Conservation (phyloP, 2,888 invertebrate species). For the Hylaea fasciaria region DNA sequence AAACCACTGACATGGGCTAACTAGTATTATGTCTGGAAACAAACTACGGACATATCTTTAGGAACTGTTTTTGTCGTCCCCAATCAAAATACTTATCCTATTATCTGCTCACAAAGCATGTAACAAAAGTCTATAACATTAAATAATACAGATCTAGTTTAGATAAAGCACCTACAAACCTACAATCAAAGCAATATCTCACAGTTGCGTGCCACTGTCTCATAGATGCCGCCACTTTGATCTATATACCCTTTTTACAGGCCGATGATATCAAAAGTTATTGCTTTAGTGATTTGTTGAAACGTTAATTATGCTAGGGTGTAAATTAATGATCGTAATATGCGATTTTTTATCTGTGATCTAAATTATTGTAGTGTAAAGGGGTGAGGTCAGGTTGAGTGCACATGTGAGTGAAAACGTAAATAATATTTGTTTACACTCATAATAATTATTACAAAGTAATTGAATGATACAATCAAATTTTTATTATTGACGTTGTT, state of each 20-base stretch:
- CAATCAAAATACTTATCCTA: too few species aligned
- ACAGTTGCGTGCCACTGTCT: slow-evolving; percentile 56
- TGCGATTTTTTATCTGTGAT: slow-evolving; percentile 61
- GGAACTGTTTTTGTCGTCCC: too few species aligned
- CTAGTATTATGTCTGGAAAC: too few species aligned
- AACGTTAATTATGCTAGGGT: slow-evolving; percentile 73
- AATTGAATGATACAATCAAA: too few species aligned
- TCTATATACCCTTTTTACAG: slow-evolving; percentile 51
- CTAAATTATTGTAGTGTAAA: slow-evolving; percentile 36
- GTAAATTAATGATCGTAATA: slow-evolving; percentile 71
- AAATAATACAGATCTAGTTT: slow-evolving; percentile 36
- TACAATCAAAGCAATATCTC: slow-evolving; percentile 48
- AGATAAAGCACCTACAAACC: slow-evolving; percentile 40
- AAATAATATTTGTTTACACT: not conserved
- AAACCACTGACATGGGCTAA: too few species aligned
- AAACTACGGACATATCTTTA: too few species aligned
- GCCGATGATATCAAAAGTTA: slow-evolving; percentile 63
- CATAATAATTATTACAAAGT: too few species aligned
- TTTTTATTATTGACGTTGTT: too few species aligned
- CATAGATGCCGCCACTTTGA: slow-evolving; percentile 58
- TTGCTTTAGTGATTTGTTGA: slow-evolving; percentile 74
- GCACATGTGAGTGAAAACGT: not conserved
- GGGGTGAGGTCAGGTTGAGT: slow-evolving; percentile 41
- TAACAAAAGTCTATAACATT: slow-evolving; percentile 14
- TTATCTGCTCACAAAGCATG: slow-evolving; percentile 5